Percentiles rank a stretch among this genome's conserved stretches.
These are phyloP conservation scores for Erebia ligea DNA, from an alignment of 2,888 invertebrate genomes.

Conservation along the genomic window DNA sequence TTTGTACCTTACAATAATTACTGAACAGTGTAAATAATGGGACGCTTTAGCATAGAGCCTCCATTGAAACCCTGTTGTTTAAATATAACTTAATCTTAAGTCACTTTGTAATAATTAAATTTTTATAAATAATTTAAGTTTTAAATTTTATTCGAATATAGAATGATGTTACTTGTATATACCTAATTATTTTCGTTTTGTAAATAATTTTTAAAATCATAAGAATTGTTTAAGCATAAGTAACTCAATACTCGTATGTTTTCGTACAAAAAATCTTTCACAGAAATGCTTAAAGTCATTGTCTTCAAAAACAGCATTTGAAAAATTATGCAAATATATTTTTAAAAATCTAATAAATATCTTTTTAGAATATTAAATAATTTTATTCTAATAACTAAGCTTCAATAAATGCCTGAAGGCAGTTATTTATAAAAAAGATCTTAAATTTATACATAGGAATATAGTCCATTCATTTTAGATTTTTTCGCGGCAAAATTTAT, in stretches of 20 bases:
- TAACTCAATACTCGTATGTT: background rate
- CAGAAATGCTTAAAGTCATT: background rate
- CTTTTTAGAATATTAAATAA: background rate
- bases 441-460: constrained; percentile 24
- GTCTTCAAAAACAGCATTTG: background rate
- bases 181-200: constrained; percentile 5
- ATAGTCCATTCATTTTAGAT: too few relatives aligned
- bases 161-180: background rate
- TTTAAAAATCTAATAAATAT: background rate
- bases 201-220: constrained; percentile 17
- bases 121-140: constrained; percentile 15
- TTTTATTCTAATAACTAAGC: background rate
- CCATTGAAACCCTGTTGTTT: constrained; percentile 45
- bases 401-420: constrained; percentile 1
- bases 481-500: too few relatives aligned
- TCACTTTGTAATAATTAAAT: constrained; percentile 3
- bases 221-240: background rate
- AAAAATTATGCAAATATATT: background rate
- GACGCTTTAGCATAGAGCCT: constrained; percentile 44
- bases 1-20: constrained; percentile 43
- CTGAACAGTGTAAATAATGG: constrained; percentile 40
- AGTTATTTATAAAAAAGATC: constrained; percentile 12
- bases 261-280: background rate
- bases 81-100: constrained; percentile 17
- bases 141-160: constrained; percentile 17